Conservation (phyloP, 2,113 vertebrate genomes). For the Ia io region DNA sequence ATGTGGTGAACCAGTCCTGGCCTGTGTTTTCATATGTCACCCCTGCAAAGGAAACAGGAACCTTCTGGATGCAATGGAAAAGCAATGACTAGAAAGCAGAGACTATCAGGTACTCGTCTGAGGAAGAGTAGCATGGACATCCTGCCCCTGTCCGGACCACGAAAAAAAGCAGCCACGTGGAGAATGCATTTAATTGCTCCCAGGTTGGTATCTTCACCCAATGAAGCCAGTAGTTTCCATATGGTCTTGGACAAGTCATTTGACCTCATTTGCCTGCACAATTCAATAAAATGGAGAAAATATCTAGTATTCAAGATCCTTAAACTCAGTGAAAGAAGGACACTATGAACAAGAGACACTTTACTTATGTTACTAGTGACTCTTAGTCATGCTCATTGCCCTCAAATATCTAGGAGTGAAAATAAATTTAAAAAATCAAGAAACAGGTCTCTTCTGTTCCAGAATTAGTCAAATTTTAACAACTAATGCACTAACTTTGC, state of each 20-base stretch:
- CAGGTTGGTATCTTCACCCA: neutral
- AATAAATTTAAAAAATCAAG: neutral
- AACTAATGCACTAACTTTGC: neutral
- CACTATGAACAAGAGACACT: neutral
- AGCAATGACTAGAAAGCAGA: neutral
- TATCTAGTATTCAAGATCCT: neutral
- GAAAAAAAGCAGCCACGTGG: rapidly evolving
- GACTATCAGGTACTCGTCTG: rapidly evolving
- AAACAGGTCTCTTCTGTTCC: neutral
- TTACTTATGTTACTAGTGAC: neutral
- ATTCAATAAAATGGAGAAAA: neutral
- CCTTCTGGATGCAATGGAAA: neutral
- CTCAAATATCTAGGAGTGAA: neutral
- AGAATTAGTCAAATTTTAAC: neutral
- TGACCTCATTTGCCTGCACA: neutral
- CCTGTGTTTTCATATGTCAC: neutral
- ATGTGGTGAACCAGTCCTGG: neutral
- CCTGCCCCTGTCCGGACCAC: neutral
- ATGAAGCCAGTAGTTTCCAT: neutral
- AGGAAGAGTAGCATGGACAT: neutral
- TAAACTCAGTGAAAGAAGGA: neutral
- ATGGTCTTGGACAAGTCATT: neutral
- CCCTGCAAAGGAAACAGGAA: neutral
- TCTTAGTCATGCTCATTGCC: neutral
- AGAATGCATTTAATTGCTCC: neutral